Conservation (phyloP, 2,113 vertebrate genomes). For the Ciconia boyciana region DNA sequence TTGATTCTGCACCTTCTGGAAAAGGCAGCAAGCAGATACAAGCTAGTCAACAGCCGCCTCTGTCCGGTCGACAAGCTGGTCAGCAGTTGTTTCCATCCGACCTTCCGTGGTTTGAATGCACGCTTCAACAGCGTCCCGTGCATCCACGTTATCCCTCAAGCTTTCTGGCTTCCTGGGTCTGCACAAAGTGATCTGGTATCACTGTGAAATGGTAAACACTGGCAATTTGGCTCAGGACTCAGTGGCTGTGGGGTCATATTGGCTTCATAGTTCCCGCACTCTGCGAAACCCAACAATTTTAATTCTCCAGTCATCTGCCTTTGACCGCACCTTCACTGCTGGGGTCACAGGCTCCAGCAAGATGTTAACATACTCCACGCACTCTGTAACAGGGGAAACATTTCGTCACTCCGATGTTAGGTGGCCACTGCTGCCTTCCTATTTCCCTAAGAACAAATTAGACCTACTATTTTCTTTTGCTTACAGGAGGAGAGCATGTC, state of each 20-base stretch:
- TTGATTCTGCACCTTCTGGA: background rate
- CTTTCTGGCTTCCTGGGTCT: background rate
- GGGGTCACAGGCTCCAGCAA: background rate
- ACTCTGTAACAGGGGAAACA: background rate
- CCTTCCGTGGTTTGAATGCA: background rate
- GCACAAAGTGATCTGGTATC: accelerated
- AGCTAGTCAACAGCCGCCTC: background rate
- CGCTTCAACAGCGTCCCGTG: accelerated
- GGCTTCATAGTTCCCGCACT: background rate
- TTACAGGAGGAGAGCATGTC: background rate
- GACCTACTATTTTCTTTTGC: background rate
- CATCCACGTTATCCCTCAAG: accelerated
- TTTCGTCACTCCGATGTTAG: background rate
- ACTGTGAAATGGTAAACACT: accelerated
- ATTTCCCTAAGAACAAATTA: background rate
- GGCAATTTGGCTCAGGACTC: background rate
- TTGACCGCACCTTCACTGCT: background rate
- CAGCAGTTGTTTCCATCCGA: background rate
- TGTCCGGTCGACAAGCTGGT: background rate
- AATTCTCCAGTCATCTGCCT: background rate
- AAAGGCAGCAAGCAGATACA: background rate
- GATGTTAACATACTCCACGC: background rate
- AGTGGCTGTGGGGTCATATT: accelerated
- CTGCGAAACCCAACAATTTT: accelerated
- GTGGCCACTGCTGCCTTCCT: background rate